Base-by-base conservation (phyloP, 2,797 vertebrate species). In the Rhynchonycteris naso region DNA sequence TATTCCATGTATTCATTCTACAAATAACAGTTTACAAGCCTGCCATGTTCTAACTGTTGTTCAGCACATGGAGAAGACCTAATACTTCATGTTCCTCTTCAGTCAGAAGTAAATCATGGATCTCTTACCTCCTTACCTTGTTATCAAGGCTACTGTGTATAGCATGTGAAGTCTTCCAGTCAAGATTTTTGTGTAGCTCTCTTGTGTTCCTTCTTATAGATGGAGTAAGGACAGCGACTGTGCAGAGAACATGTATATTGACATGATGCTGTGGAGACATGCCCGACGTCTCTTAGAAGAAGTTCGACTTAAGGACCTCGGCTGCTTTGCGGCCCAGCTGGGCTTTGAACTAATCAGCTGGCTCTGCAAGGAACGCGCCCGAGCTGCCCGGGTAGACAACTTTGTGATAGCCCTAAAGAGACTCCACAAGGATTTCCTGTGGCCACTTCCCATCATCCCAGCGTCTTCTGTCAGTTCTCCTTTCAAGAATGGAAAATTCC, bases 221-320 rank as follows among this genome's bases (percentile, higher is more conserved):
- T 99, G 98, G 98, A 99, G 98, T 96, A 99, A 98, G 65, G 99
- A 98, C 75, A 98, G 98, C 3, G 99, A 99, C 84, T 99, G 99
- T 92, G 99, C 99, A 0, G 99, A 99, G 98, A 99, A 99, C 97
- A 99, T 99, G 99, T 99, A 99, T 90, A 99, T 99, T 21, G 99
- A 99, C 90, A 99, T 99, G 99, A 99, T 99, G 99, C 98, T 99
- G 1, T 99, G 99, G 99, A 98, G 99, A 63, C 99, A 99, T 0
- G 99, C 99, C 0, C 99, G 99, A 9, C 99, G 98, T 72, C 99
- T 99, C 82, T 98, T 99, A 91, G 99, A 99, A 97, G 99, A 99
- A 97, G 98, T 99, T 47, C 98, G 99, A 28, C 99, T 99, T 2
- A 99, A 99, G 28, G 99, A 99, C 97, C 99, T 99, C 4, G 99